Base-by-base conservation (phyloP, 1,140 invertebrate genomes). In the Euura lappo region DNA sequence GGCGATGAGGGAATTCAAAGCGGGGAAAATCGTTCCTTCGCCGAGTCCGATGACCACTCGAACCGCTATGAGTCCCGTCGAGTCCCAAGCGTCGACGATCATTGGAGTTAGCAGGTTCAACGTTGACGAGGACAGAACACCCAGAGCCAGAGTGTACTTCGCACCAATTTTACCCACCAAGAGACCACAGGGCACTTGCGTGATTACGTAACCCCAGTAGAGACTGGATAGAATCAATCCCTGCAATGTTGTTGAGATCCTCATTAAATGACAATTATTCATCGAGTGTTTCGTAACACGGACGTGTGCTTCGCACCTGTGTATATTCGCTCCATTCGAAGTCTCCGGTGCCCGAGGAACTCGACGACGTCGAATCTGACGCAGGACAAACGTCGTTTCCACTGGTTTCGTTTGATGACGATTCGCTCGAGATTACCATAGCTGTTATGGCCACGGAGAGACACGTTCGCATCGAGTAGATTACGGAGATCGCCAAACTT, bases 371-470 rank as follows among this genome's bases (percentile, higher is more conserved):
- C 84, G 46, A 74, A 79, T 28, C 83, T 66, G 3, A 81, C 78
- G 72, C 85, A 72, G 7, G 80, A 75, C 4, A 28, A n/a, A 83
- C 75, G 6, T 60, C 51, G 51, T 60, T n/a, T 60, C 8, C 10
- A 6, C 0, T 60, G 44, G 7, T 65, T 84, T 82, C 71, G 71
- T 81, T 72, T 78, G 85, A 2, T 78, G 66, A 45, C 28, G 28
- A 28, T 11, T 75, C 45, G 11, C 2, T 13, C 44, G 46, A 47
- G n/a, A n/a, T 65, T 7, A 92, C 93, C 93, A 97, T 96, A 79
- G 94, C 93, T 8, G 96, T 95, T 76, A 97, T 96, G 6, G 95
- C 95, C n/a, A 97, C 91, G 77, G 94, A 95, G 10, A 97, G 87
- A 77, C 94, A 94, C 1, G 95, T 93, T 44, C 95, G 89, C 92